Conservation (phyloP, 2,113 vertebrate species). For the Rhinogobius similis region DNA sequence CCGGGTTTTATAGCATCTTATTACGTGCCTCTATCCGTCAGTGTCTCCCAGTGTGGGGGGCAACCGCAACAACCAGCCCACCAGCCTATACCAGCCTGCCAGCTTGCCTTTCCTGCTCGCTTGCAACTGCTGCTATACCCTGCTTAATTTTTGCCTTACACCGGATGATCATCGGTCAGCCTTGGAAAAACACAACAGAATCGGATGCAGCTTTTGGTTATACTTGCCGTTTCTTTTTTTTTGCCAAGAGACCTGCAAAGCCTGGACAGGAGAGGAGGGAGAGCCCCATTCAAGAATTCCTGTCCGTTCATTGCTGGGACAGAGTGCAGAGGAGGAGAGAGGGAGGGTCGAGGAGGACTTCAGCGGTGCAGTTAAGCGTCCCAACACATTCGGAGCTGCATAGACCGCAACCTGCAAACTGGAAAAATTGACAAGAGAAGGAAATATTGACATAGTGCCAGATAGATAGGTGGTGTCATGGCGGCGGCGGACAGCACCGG, state of each 20-base stretch:
- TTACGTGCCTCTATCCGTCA: slow-evolving; percentile 41
- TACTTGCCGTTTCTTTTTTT: slow-evolving; percentile 33
- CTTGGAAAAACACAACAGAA: slow-evolving; percentile 28
- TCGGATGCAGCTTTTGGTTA: slow-evolving; percentile 12
- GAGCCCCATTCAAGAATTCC: slow-evolving; percentile 49
- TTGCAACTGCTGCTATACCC: slow-evolving; percentile 36
- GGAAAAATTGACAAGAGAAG: slow-evolving; percentile 21
- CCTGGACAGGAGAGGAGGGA: slow-evolving; percentile 20
- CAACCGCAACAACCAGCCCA: slow-evolving; percentile 45
- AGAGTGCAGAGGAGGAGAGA: slow-evolving; percentile 52
- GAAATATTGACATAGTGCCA: slow-evolving; percentile 30
- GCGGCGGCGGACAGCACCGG: slow-evolving; percentile 61
- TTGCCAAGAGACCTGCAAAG: slow-evolving; percentile 22
- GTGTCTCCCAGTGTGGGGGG: slow-evolving; percentile 39
- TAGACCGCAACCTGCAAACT: slow-evolving; percentile 19
- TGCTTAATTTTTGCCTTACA: slow-evolving; percentile 38
- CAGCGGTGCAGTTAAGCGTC: slow-evolving; percentile 53
- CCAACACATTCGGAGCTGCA: slow-evolving; percentile 28
- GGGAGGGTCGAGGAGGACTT: slow-evolving; percentile 59
- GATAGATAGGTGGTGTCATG: slow-evolving; percentile 63
- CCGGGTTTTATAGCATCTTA: slow-evolving; percentile 42
- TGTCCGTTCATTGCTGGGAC: slow-evolving; percentile 65
- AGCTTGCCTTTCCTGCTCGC: slow-evolving; percentile 32
- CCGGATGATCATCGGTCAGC: slow-evolving; percentile 43
- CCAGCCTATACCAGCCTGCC: slow-evolving; percentile 35